A percentile compares a stretch with the other conserved stretches of the same genome.
Conservation (phyloP, 2,797 vertebrate genomes). For the Craterocephalus amniculus region DNA sequence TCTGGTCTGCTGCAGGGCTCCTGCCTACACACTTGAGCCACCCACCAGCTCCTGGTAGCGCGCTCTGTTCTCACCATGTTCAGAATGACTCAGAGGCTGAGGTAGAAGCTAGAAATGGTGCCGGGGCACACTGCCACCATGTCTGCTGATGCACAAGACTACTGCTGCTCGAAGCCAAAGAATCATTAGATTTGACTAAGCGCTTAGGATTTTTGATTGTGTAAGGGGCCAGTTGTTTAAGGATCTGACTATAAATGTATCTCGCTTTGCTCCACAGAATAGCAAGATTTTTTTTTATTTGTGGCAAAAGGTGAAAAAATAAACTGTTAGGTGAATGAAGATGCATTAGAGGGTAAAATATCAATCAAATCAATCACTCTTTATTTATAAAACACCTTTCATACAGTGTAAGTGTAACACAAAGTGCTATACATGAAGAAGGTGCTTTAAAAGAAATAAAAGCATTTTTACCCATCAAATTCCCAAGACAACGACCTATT, state of each 20-base stretch:
- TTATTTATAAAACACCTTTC: too few relatives aligned
- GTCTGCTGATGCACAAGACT: constrained; percentile 50
- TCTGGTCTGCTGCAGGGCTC: constrained; percentile 53
- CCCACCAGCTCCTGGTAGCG: constrained; percentile 76
- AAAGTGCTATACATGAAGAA: too few relatives aligned
- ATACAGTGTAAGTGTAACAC: too few relatives aligned
- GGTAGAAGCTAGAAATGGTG: constrained; percentile 71
- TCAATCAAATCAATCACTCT: too few relatives aligned
- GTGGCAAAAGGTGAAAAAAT: neutral
- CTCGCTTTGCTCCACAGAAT: constrained; percentile 4
- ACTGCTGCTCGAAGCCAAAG: constrained; percentile 39
- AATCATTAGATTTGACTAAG: constrained; percentile 40
- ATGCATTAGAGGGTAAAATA: neutral
- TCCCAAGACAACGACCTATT: too few relatives aligned
- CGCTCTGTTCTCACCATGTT: constrained; percentile 65
- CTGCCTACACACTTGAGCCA: constrained; percentile 72
- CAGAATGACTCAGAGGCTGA: constrained; percentile 72
- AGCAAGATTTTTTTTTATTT: neutral
- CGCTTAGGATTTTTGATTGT: constrained; percentile 22
- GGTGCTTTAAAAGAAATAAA: too few relatives aligned
- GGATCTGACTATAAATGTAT: neutral
- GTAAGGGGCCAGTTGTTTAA: constrained; percentile 22
- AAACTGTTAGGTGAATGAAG: neutral
- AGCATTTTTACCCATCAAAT: too few relatives aligned
- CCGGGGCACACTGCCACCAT: constrained; percentile 51